Evolutionary conservation across 2,888 invertebrate genomes (phyloP).

Genomic region (Myopa tessellatipennis): DNA sequence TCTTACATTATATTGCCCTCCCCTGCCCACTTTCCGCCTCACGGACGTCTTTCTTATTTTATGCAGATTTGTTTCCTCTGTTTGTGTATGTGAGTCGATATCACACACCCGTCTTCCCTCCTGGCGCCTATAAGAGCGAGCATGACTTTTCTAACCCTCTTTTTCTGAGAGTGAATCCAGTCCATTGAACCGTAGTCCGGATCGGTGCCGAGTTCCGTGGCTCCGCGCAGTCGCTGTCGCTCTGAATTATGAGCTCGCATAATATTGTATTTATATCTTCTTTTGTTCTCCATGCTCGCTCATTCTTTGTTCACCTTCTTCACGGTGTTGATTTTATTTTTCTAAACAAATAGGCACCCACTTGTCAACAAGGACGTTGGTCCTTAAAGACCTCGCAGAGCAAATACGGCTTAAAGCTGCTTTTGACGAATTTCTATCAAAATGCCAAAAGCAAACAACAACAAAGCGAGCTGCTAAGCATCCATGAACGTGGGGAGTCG

Average conservation of each 20-base stretch:
- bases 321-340: neutral
- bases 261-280: constrained; percentile 18
- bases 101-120: too few relatives aligned
- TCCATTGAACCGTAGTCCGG: neutral
- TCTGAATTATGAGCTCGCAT: constrained; percentile 6
- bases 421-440: constrained; percentile 13
- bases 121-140: neutral
- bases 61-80: too few relatives aligned
- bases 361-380: constrained; percentile 4
- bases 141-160: neutral
- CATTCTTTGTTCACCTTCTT: neutral
- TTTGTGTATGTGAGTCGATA: too few relatives aligned
- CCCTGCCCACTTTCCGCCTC: too few relatives aligned
- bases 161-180: too few relatives aligned
- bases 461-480: too few relatives aligned
- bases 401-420: too few relatives aligned
- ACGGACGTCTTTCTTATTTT: too few relatives aligned
- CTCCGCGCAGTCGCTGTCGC: neutral
- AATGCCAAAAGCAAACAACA: neutral
- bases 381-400: neutral
- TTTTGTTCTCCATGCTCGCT: neutral
- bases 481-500: neutral
- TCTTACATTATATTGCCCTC: too few relatives aligned
- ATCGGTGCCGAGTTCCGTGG: neutral
- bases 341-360: neutral